Evolutionary conservation across 2,113 vertebrate species (phyloP), one percentile per base, ranked within the genome.

Genomic region (Alethe castanea): DNA sequence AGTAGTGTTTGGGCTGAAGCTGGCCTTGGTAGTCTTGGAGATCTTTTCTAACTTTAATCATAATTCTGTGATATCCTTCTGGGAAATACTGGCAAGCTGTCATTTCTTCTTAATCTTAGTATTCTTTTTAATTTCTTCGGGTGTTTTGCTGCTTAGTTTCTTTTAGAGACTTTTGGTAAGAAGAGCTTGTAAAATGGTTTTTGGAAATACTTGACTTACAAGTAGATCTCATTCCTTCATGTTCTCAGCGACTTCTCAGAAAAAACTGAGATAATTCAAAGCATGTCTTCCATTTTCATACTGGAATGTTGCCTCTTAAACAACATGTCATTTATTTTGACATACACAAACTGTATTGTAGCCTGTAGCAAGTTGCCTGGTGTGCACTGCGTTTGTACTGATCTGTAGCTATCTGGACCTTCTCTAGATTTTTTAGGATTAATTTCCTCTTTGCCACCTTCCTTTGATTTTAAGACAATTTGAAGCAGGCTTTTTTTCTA

Each of bases 201-300:
- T 65, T 80, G 33, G 45, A 79, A 90, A 64, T 74, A 13, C 3
- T 6, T 50, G 18, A 35, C 19, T 70, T 80, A 33, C 0, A 45
- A 35, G 19, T 79, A 19, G 23, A 50, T 74, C 6, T 65, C 13
- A 31, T 44, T 54, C 66, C 11, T 52, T 12, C 9, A 3, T 19
- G 5, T 71, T 66, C 47, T 71, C 19, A n/a, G 8, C 17, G 33
- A 50, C 22, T 73, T 82, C 28, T 73, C 24, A 14, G 31, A 61
- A 64, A 70, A 47, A 0, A 14, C 50, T 31, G 25, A 64, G 40
- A 14, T 70, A 1, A 3, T 82, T 17, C 0, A 0, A 78, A 44
- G 19, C 0, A 0, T 47, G 33, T 22, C 16, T 23, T 88, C 47
- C 17, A 13, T 82, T 64, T 73, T 45, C 44, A 13, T 36, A n/a